Evolutionary conservation across 2,797 vertebrate genomes (phyloP).

Genomic region (Zenarchopterus dispar): DNA sequence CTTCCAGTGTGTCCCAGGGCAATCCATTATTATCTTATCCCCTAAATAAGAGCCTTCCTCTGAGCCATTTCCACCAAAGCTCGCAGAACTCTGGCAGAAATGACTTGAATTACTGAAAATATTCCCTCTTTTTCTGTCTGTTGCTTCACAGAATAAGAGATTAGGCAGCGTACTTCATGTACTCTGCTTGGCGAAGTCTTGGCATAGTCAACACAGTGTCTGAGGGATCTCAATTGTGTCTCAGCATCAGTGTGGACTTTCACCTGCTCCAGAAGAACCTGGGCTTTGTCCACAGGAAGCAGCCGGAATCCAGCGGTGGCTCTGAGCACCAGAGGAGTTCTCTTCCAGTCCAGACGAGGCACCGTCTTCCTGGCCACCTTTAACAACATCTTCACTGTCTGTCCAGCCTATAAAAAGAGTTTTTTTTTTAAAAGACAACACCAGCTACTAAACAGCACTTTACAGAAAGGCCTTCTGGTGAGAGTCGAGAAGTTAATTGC

Average conservation of each 20-base stretch:
- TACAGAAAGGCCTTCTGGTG: background rate
- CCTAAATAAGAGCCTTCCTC: constrained; percentile 41
- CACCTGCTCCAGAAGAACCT: constrained; percentile 89
- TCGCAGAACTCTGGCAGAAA: constrained; percentile 23
- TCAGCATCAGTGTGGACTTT: background rate
- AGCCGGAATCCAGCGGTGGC: constrained; percentile 94
- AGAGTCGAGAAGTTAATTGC: constrained; percentile 16
- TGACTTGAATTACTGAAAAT: constrained; percentile 19
- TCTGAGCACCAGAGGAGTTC: constrained; percentile 90
- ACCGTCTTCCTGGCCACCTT: constrained; percentile 88
- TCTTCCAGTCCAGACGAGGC: constrained; percentile 89
- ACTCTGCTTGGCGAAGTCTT: background rate
- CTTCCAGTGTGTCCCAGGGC: constrained; percentile 63
- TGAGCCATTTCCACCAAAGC: constrained; percentile 17
- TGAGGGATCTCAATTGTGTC: background rate
- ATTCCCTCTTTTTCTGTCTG: constrained; percentile 17
- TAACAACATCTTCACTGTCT: constrained; percentile 85
- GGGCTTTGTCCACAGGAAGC: constrained; percentile 87
- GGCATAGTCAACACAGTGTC: background rate
- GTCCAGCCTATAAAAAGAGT: constrained; percentile 83
- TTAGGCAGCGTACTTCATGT: constrained; percentile 24
- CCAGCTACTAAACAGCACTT: constrained; percentile 5
- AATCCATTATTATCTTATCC: constrained; percentile 57
- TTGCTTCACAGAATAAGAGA: constrained; percentile 36
- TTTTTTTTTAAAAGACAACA: background rate